Conservation (phyloP, 2,113 vertebrate species). For the Xiphorhynchus elegans region DNA sequence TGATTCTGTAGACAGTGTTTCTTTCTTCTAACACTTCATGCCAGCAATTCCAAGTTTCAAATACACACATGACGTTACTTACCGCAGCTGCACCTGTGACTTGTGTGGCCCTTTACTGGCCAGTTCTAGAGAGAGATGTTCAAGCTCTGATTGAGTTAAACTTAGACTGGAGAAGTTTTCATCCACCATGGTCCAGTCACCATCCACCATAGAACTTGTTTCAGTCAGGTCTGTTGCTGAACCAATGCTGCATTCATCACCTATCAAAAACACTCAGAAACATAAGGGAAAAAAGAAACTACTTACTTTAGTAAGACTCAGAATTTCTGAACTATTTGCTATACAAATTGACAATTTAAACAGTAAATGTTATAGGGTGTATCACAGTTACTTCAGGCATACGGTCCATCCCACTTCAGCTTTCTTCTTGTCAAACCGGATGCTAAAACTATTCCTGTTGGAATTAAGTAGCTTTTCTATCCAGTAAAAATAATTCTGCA, state of each 20-base stretch:
- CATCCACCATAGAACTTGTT: slow-evolving; percentile 96
- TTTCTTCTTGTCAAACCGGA: neutral
- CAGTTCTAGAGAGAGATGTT: slow-evolving; percentile 96
- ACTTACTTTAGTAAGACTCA: neutral
- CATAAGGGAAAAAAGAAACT: slow-evolving; percentile 26
- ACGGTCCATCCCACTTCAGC: neutral
- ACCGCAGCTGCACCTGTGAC: slow-evolving; percentile 97
- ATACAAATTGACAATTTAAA: neutral
- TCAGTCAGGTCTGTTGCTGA: slow-evolving; percentile 97
- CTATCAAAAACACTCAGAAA: slow-evolving; percentile 73
- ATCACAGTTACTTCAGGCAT: neutral
- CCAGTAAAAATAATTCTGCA: neutral
- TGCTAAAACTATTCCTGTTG: neutral
- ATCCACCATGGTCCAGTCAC: slow-evolving; percentile 97
- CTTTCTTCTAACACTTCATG: neutral
- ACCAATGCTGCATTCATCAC: slow-evolving; percentile 96
- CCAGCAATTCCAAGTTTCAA: neutral
- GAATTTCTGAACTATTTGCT: neutral
- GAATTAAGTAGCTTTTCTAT: neutral
- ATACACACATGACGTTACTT: slow-evolving; percentile 23
- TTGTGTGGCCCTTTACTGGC: slow-evolving; percentile 97
- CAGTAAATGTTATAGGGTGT: neutral
- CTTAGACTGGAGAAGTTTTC: slow-evolving; percentile 92
- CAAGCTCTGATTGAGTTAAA: slow-evolving; percentile 92
- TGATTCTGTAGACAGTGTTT: neutral